Base-by-base conservation (phyloP, 1,140 invertebrate genomes). In the Nasonia giraulti region DNA sequence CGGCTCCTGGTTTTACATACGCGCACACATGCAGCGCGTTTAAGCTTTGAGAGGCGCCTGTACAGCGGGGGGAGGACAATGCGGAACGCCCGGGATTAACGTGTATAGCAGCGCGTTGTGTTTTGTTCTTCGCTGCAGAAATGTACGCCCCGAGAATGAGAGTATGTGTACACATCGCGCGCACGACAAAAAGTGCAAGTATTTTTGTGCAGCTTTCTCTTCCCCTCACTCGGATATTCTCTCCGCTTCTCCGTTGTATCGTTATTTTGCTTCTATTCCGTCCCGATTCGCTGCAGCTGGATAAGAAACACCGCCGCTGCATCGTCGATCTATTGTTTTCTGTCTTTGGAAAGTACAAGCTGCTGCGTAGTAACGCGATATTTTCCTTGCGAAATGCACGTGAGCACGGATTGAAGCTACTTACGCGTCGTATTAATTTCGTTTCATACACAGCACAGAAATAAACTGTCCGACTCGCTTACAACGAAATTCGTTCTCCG, bases 31-130 rank as follows among this genome's bases (percentile, higher is more conserved):
- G 27, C 27, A 27, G 37, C 68, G 79, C 79, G 62, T 71, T 71
- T 71, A 11, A 81, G 80, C 69, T 73, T 73, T 44, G 69, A 44
- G 78, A 2, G 78, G 7, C 37, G 20, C 3, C 10, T 11, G 17
- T 20, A 55, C 17, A 62, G 20, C 55, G 2, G 47, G 12, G 47
- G 2, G 47, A 2, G 55, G 55, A 8, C 55, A 20, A 20, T 62
- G 55, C 20, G 17, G 17, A 62, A 62, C 20, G 55, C 55, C 55
- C 20, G 27, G 80, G 80, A 81, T 73, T 73, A 81, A 73, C 78
- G 62, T 80, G 23, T 44, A 44, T 44, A 62, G 55, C 50, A 6
- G 20, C 6, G 55, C 55, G 40, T 8, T 6, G 55, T 62, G 55
- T 62, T 62, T 62, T 62, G 55, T 62, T 62, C 17, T 20, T 37